Evolutionary conservation across 2,113 vertebrate species (phyloP).

Genomic region (Proterorhinus semilunaris): DNA sequence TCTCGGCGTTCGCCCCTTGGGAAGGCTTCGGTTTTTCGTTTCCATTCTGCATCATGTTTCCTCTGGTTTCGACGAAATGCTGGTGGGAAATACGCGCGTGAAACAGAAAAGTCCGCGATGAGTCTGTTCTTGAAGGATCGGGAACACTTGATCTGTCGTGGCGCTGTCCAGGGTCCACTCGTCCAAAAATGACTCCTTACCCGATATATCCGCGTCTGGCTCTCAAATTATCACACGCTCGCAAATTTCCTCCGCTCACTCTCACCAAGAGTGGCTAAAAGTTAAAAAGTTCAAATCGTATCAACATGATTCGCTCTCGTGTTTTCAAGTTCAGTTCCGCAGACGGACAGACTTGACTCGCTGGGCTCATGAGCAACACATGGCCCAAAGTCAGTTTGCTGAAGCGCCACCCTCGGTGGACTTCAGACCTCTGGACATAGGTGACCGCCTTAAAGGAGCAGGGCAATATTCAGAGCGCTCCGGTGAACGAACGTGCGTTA

Average conservation of each 20-base stretch:
- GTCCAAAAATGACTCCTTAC: neutral
- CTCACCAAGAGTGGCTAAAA: neutral
- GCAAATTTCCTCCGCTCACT: neutral
- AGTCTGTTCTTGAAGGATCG: conserved; percentile 5
- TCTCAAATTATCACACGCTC: neutral
- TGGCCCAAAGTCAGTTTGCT: conserved; percentile 46
- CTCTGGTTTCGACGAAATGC: conserved; percentile 9
- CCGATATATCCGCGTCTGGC: neutral
- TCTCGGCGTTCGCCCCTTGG: conserved; percentile 38
- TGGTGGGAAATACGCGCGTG: neutral
- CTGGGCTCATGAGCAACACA: conserved; percentile 22
- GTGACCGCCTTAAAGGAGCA: conserved; percentile 68
- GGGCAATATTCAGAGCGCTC: neutral
- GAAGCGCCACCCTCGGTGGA: conserved; percentile 53
- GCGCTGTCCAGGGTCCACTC: neutral
- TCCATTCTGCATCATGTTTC: conserved; percentile 77
- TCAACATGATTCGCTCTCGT: neutral
- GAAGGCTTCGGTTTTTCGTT: conserved; percentile 54
- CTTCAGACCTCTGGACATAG: conserved; percentile 33
- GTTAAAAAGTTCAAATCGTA: no score
- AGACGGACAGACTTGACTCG: conserved; percentile 13
- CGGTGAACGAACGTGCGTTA: no score
- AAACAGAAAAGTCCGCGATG: conserved; percentile 20
- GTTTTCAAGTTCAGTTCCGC: conserved; percentile 29
- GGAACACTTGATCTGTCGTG: conserved; percentile 8